Percentiles rank a stretch among this genome's conserved stretches.
Conservation (phyloP, 2,888 invertebrate species). For the Heliconius cydno region DNA sequence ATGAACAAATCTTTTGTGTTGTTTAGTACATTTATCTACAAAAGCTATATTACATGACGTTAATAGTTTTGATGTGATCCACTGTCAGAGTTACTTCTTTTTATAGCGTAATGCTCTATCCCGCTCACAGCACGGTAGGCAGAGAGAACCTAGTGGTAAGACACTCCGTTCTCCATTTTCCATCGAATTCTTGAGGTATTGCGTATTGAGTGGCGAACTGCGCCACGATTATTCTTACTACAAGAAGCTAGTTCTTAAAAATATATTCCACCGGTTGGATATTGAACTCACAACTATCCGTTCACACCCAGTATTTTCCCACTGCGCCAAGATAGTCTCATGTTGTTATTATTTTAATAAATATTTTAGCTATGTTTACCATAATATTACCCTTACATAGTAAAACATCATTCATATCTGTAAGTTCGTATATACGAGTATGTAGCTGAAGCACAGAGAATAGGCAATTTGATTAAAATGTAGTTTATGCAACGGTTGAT, state of each 20-base stretch:
- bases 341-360: neutral
- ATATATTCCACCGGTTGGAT: neutral
- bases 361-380: neutral
- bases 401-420: conserved; percentile 2
- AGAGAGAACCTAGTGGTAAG: no score
- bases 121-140: no score
- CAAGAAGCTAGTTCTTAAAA: no score
- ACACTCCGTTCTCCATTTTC: neutral
- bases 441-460: conserved; percentile 13
- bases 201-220: no score
- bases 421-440: neutral
- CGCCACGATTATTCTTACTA: no score
- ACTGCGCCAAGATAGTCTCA: neutral
- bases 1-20: no score
- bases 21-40: no score
- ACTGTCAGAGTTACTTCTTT: no score
- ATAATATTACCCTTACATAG: neutral
- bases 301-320: neutral
- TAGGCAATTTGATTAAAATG: conserved; percentile 18
- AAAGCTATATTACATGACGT: no score
- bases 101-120: no score
- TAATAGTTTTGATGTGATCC: no score
- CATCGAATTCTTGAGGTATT: no score
- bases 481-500: conserved; percentile 11
- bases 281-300: neutral